phyloP scores from a whole-genome alignment of 1,140 invertebrate genomes.

The Mercenaria mercenaria region DNA sequence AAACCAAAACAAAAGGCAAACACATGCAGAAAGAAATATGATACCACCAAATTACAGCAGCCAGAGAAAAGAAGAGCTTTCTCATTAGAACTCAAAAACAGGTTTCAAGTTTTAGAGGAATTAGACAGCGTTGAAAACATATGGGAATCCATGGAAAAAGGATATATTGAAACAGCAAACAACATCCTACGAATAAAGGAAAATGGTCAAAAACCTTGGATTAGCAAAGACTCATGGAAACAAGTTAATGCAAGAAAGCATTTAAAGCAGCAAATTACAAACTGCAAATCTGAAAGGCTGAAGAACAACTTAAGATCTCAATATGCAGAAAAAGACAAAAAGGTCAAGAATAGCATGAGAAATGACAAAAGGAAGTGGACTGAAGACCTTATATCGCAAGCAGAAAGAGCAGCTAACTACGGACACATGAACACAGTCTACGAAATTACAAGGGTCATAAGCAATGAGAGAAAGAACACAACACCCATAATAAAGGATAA shows the following conservation, averaged over 20 bases:
- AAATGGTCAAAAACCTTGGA: background rate
- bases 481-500: background rate
- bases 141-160: too few species aligned
- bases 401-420: conserved; percentile 30
- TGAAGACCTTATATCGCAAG: conserved; percentile 15
- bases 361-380: conserved; percentile 34
- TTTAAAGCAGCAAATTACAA: background rate
- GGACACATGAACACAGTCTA: conserved; percentile 24
- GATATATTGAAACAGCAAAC: too few species aligned
- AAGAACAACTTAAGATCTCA: background rate
- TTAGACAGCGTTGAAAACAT: background rate
- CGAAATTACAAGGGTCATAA: conserved; percentile 7
- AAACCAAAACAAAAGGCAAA: too few species aligned
- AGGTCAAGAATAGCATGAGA: conserved; percentile 33
- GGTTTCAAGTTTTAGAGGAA: too few species aligned
- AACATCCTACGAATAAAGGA: too few species aligned
- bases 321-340: conserved; percentile 1
- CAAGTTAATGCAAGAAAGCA: background rate
- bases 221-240: background rate
- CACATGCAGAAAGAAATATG: background rate
- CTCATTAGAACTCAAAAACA: background rate
- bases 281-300: background rate
- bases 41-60: background rate
- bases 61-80: background rate
- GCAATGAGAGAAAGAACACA: background rate